Conservation (phyloP, 2,797 vertebrate species). For the Coregonus sp. region DNA sequence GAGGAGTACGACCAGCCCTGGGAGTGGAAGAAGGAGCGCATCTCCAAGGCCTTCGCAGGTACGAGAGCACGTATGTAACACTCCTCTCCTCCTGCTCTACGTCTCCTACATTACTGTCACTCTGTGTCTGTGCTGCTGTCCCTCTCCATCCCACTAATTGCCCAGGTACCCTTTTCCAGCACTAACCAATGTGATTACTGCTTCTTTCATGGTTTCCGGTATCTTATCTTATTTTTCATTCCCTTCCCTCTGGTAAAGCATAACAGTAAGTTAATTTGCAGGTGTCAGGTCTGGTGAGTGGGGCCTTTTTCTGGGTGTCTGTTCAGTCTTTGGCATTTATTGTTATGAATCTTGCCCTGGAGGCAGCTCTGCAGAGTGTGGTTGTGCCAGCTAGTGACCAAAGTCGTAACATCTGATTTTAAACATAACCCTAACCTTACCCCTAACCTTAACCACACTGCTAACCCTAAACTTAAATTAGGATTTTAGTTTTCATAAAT, state of each 20-base stretch:
- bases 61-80: not conserved
- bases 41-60: constrained; percentile 98
- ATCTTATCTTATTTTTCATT: constrained; percentile 32
- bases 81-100: not conserved
- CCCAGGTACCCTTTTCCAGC: constrained; percentile 42
- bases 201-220: constrained; percentile 42
- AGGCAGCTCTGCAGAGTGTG: too few species aligned
- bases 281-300: constrained; percentile 49
- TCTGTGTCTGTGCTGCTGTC: not conserved
- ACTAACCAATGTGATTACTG: constrained; percentile 48
- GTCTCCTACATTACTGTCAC: constrained; percentile 22
- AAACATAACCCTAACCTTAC: too few species aligned
- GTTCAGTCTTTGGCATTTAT: constrained; percentile 27
- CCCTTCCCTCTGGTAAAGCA: constrained; percentile 24
- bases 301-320: constrained; percentile 51
- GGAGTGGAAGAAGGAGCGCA: constrained; percentile 98
- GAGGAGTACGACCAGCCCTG: constrained; percentile 99
- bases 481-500: too few species aligned
- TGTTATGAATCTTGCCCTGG: too few species aligned
- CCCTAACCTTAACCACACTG: too few species aligned
- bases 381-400: too few species aligned
- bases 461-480: too few species aligned
- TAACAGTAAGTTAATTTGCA: constrained; percentile 48
- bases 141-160: constrained; percentile 46
- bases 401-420: too few species aligned